Base-by-base conservation (phyloP, 2,888 invertebrate genomes). In the Dryomyza anilis region DNA sequence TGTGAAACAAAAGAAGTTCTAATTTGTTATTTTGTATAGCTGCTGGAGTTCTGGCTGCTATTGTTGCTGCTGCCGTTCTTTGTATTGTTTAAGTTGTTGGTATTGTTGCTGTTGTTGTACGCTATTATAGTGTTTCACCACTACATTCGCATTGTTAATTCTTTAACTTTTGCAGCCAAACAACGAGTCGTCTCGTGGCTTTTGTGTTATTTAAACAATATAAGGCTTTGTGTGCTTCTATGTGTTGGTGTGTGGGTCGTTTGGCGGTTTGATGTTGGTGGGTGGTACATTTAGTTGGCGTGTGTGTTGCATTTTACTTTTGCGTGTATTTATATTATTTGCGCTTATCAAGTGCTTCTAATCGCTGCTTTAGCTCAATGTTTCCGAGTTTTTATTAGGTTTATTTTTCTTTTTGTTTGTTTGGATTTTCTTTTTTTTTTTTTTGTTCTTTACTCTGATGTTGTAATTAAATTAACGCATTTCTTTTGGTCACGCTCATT, bases 401-500 rank as follows among this genome's bases (percentile, higher is more conserved):
- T n/a, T n/a, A n/a, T n/a, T n/a, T 39, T 33, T 39, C 39, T 7
- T n/a, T n/a, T 39, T 12, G 3, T 39, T 39, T 7, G 3, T 39
- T n/a, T n/a, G n/a, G n/a, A n/a, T n/a, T 5, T n/a, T 7, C 39
- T 5, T n/a, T 39, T n/a, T 12, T 12, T 33, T 33, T 6, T 33
- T 33, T 33, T 33, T 33, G 14, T 39, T n/a, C 39, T n/a, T 12
- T 33, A 6, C 6, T 33, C 33, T n/a, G 3, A 33, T 55, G 36
- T 55, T 55, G 36, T 55, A 55, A 55, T 55, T 55, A 55, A 55
- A 55, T 55, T 55, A 55, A 36, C 55, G 36, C 33, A 55, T 36
- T 36, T 55, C 33, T 52, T 25, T 25, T 55, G 19, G 33, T 33
- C 55, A 33, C 21, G 55, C 14, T 33, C 27, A 25, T 12, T 50